Evolutionary conservation across 2,888 invertebrate species (phyloP).

Genomic region (Colostygia pectinataria): DNA sequence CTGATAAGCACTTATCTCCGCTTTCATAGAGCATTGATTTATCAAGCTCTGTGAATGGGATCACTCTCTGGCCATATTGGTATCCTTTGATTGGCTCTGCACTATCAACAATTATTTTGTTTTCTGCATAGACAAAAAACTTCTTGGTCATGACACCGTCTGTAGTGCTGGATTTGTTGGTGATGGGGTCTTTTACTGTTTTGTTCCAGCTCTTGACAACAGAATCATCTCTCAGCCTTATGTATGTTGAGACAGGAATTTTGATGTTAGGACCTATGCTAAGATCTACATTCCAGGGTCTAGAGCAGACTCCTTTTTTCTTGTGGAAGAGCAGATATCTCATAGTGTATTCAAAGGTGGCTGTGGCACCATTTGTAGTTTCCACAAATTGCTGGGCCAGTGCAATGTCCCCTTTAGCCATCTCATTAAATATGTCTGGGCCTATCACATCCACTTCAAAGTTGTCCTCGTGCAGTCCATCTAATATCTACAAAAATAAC

Average conservation of each 20-base stretch:
- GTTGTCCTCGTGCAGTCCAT: conserved; percentile 78
- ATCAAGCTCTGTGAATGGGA: conserved; percentile 83
- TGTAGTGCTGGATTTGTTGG: conserved; percentile 59
- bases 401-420: conserved; percentile 53
- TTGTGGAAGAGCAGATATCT: conserved; percentile 82
- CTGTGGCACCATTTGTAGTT: conserved; percentile 68
- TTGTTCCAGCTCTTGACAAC: conserved; percentile 62
- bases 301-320: conserved; percentile 72
- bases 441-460: conserved; percentile 86
- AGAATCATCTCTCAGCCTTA: conserved; percentile 75
- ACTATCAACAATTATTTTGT: conserved; percentile 72
- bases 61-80: conserved; percentile 84
- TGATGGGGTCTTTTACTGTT: conserved; percentile 65
- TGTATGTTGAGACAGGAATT: conserved; percentile 84
- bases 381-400: conserved; percentile 66
- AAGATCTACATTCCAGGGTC: conserved; percentile 86
- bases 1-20: conserved; percentile 84
- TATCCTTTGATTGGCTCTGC: conserved; percentile 82
- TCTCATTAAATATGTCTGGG: conserved; percentile 67
- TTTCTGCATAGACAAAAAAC: conserved; percentile 67
- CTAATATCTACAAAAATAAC: conserved; percentile 49
- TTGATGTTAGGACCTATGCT: conserved; percentile 83
- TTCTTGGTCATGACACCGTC: conserved; percentile 60
- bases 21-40: conserved; percentile 82
- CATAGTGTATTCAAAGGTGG: conserved; percentile 84